Evolutionary conservation across 2,888 invertebrate genomes (phyloP).

Genomic region (Luperina testacea): DNA sequence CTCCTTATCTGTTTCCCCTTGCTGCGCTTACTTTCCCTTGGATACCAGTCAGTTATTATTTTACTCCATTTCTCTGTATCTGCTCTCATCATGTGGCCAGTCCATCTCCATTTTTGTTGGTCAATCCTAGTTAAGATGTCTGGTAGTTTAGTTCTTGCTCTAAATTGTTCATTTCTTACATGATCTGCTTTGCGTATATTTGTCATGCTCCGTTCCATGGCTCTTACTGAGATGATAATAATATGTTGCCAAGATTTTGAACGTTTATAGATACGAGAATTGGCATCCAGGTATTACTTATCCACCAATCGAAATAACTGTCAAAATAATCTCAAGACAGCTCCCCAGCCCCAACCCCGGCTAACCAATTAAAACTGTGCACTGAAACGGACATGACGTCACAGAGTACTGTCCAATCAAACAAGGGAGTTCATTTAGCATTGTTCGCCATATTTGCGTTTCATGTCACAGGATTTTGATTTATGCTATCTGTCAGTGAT

Average conservation of each 20-base stretch:
- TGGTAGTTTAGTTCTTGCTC: too few species aligned
- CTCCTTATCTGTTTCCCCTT: too few species aligned
- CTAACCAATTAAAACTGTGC: slow-evolving; percentile 56
- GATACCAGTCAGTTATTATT: too few species aligned
- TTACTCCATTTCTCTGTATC: too few species aligned
- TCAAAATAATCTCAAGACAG: slow-evolving; percentile 34
- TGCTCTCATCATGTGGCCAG: too few species aligned
- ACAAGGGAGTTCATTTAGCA: slow-evolving; percentile 61
- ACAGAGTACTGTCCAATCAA: slow-evolving; percentile 56
- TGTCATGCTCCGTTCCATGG: too few species aligned
- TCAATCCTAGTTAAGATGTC: too few species aligned
- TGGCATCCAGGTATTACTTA: neutral
- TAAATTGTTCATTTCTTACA: too few species aligned
- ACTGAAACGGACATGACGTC: slow-evolving; percentile 46
- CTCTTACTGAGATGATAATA: neutral
- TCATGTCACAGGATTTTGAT: slow-evolving; percentile 55
- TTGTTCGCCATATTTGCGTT: slow-evolving; percentile 58
- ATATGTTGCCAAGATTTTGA: neutral
- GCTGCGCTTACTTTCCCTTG: too few species aligned
- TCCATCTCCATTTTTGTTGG: too few species aligned
- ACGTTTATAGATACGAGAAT: neutral
- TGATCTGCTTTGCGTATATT: too few species aligned
- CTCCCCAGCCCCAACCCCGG: neutral
- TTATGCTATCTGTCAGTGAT: slow-evolving; percentile 35
- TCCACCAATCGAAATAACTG: neutral